Conservation (phyloP, 2,888 invertebrate genomes). For the Prenolepis imparis region DNA sequence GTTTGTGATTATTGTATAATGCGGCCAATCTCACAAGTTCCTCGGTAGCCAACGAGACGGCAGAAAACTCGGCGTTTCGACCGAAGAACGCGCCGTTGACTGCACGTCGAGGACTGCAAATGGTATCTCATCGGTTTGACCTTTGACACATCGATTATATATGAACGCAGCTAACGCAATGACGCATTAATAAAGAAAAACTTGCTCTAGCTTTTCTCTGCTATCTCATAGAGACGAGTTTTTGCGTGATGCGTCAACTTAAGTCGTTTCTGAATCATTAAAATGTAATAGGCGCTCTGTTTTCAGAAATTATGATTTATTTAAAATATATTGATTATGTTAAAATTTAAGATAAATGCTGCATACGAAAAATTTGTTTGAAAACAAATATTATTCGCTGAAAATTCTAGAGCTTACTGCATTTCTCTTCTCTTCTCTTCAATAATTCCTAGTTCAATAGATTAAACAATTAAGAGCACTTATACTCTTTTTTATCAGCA, state of each 20-base stretch:
- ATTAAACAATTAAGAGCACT: neutral
- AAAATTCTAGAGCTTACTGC: neutral
- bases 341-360: neutral
- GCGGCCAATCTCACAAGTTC: constrained; percentile 14
- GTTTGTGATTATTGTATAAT: constrained; percentile 41
- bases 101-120: constrained; percentile 78
- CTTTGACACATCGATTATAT: constrained; percentile 83
- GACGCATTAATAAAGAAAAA: constrained; percentile 55
- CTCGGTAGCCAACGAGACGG: constrained; percentile 31
- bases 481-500: neutral
- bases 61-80: constrained; percentile 71
- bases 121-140: constrained; percentile 84
- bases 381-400: neutral
- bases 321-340: neutral
- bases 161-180: constrained; percentile 65
- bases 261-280: neutral
- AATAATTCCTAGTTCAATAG: neutral
- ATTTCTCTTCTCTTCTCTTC: neutral
- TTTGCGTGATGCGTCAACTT: neutral
- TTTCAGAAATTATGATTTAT: neutral
- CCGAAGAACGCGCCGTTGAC: constrained; percentile 81
- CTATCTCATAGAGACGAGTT: neutral
- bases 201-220: constrained; percentile 47
- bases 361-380: neutral
- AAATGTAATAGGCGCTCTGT: neutral